Conservation (phyloP, 2,797 vertebrate species). For the Garrulus glandarius region DNA sequence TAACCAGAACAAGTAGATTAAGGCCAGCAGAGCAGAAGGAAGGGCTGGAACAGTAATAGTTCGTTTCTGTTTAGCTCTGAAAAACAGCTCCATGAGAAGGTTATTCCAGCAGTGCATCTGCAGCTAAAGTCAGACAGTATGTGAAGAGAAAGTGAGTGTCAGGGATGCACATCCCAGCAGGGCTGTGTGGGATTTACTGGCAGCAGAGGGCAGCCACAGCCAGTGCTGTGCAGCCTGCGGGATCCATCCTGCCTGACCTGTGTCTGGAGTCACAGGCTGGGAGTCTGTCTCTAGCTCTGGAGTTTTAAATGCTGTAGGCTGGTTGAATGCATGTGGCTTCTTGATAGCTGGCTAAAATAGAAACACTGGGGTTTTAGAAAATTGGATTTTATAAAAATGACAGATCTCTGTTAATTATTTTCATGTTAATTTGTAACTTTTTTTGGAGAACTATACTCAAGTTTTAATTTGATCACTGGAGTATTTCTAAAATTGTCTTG, state of each 20-base stretch:
- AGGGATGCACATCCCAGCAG: background rate
- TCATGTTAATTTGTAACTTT: background rate
- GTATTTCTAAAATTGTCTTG: background rate
- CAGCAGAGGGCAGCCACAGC: conserved; percentile 66
- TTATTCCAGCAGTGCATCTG: background rate
- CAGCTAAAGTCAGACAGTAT: background rate
- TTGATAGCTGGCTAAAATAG: background rate
- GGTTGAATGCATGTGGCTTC: background rate
- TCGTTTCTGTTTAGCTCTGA: background rate
- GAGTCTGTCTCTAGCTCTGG: background rate
- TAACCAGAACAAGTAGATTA: background rate
- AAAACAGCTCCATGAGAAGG: background rate
- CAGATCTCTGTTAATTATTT: background rate
- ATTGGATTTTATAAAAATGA: background rate
- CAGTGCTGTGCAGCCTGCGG: fast-evolving
- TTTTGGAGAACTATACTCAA: background rate
- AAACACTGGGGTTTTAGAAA: background rate
- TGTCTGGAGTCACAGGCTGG: fast-evolving
- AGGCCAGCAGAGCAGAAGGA: background rate
- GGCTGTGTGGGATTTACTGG: background rate
- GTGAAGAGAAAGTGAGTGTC: background rate
- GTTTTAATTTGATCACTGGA: background rate
- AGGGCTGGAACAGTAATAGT: background rate
- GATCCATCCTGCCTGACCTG: background rate
- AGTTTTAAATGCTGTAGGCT: background rate